A percentile compares a stretch with the other conserved stretches of the same genome.
These are phyloP conservation scores for Galbula dea DNA, from an alignment of 2,113 vertebrate species.

Conservation along the genomic window DNA sequence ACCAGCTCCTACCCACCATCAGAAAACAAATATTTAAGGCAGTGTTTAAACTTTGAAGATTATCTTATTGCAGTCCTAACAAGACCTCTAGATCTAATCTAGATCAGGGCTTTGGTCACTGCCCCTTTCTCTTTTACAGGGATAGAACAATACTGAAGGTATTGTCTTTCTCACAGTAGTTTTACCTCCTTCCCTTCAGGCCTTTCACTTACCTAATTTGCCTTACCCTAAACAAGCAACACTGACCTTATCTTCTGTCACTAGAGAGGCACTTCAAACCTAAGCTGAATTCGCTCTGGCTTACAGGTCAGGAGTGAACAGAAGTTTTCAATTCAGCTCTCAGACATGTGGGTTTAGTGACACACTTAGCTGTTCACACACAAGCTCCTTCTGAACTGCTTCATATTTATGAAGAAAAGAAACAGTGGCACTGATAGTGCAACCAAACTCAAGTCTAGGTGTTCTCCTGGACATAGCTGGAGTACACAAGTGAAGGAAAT, in stretches of 20 bases:
- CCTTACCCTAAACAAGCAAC: not conserved
- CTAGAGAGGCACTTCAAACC: not conserved
- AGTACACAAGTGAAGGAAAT: not conserved
- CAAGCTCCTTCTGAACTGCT: not conserved
- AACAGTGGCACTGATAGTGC: not conserved
- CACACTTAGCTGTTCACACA: not conserved
- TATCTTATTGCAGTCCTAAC: not conserved
- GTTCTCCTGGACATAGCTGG: not conserved
- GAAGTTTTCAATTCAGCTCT: not conserved
- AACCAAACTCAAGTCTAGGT: not conserved
- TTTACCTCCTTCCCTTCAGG: conserved; percentile 39
- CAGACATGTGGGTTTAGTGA: not conserved
- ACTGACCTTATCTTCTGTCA: conserved; percentile 3
- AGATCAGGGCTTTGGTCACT: not conserved
- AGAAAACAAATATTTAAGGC: not conserved
- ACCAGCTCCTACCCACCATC: not conserved
- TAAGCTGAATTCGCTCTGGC: not conserved
- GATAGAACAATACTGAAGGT: not conserved
- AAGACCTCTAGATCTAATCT: conserved; percentile 37
- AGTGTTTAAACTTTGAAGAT: not conserved
- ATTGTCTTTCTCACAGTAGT: not conserved
- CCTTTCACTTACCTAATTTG: not conserved
- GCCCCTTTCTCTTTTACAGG: not conserved
- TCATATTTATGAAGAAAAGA: not conserved
- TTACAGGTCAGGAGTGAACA: not conserved